These are phyloP conservation scores for Pteronura brasiliensis DNA, from an alignment of 2,113 vertebrate genomes.

Conservation along the genomic window DNA sequence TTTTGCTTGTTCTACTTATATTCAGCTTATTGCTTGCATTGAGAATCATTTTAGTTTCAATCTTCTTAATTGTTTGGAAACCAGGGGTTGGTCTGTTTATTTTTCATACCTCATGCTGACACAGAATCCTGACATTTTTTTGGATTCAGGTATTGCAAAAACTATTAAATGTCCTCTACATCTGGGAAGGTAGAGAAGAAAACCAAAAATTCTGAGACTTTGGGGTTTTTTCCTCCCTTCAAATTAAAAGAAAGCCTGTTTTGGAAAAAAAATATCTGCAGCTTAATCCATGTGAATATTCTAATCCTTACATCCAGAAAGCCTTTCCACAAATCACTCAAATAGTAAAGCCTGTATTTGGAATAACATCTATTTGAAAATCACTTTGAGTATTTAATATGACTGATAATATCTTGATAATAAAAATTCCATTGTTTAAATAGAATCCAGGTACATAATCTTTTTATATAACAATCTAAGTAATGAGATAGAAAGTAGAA, in stretches of 20 bases:
- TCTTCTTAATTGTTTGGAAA: slow-evolving; percentile 23
- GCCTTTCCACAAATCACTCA: background rate
- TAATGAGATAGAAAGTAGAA: slow-evolving; percentile 57
- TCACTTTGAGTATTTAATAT: slow-evolving; percentile 57
- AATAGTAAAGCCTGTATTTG: slow-evolving; percentile 33
- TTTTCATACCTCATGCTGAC: background rate
- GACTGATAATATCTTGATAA: slow-evolving; percentile 50
- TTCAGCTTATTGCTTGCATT: background rate
- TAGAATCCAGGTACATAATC: slow-evolving; percentile 40
- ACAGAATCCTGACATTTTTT: background rate
- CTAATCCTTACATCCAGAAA: background rate
- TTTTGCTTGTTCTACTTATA: slow-evolving; percentile 16
- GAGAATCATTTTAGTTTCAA: slow-evolving; percentile 7
- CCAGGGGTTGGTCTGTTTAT: background rate
- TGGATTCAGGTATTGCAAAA: background rate
- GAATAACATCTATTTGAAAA: slow-evolving; percentile 48
- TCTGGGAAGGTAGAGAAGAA: background rate
- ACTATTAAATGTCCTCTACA: background rate
- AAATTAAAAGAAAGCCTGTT: background rate
- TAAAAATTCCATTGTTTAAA: slow-evolving; percentile 46
- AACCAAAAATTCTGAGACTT: background rate
- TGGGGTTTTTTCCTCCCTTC: background rate
- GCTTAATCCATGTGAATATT: background rate
- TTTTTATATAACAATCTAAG: slow-evolving; percentile 25
- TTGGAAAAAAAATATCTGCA: slow-evolving; percentile 15